Conservation (phyloP, 2,113 vertebrate genomes). For the Thermophis baileyi region DNA sequence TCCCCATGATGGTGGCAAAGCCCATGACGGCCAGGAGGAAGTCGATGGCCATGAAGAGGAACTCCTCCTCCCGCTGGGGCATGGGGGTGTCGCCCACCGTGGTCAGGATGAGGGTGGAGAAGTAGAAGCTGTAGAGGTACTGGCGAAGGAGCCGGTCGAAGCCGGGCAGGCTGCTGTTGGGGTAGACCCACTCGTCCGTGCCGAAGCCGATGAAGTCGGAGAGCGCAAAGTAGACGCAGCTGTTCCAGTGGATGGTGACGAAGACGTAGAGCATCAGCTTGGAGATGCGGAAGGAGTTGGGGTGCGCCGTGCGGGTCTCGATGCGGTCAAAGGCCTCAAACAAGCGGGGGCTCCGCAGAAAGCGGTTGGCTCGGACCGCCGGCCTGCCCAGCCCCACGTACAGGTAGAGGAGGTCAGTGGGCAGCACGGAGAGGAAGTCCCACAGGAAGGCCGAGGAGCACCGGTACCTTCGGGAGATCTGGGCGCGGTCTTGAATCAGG, state of each 20-base stretch:
- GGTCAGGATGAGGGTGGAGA: constrained; percentile 85
- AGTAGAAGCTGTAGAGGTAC: constrained; percentile 92
- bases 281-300: constrained; percentile 82
- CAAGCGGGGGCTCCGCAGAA: constrained; percentile 75
- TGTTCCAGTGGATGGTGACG: constrained; percentile 87
- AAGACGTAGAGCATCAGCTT: constrained; percentile 88
- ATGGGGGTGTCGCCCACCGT: constrained; percentile 81
- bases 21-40: constrained; percentile 88
- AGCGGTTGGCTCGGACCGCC: constrained; percentile 79
- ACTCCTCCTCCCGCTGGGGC: constrained; percentile 76
- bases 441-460: constrained; percentile 69
- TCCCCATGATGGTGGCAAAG: constrained; percentile 88
- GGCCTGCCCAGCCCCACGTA: constrained; percentile 69
- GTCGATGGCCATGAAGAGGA: constrained; percentile 82
- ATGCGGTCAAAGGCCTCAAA: constrained; percentile 82
- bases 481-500: constrained; percentile 70
- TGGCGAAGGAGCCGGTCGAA: constrained; percentile 72
- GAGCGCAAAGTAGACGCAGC: constrained; percentile 86
- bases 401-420: constrained; percentile 81
- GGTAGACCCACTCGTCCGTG: constrained; percentile 84
- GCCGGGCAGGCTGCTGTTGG: constrained; percentile 66
- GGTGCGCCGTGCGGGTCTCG: constrained; percentile 83
- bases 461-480: constrained; percentile 71
- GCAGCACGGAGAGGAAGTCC: constrained; percentile 77
- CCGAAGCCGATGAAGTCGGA: constrained; percentile 82